Evolutionary conservation across 92 coral and sea anemone species (phyloP).

Genomic region (Parazoanthus darwini): DNA sequence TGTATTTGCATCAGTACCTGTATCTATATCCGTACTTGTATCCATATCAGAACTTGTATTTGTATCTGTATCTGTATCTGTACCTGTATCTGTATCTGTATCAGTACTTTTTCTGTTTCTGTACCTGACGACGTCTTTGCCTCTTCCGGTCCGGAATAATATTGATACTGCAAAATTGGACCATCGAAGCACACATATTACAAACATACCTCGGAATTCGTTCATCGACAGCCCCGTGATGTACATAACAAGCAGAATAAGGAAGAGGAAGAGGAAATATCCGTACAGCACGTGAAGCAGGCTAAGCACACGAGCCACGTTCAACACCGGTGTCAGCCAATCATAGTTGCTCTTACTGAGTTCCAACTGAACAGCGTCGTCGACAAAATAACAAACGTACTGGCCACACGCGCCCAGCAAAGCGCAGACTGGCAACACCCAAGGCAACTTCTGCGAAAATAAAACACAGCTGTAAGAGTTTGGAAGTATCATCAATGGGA

Average conservation of each 20-base stretch:
- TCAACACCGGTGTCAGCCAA: slow-evolving; percentile 68
- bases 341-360: slow-evolving; percentile 40
- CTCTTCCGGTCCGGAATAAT: background rate
- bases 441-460: slow-evolving; percentile 74
- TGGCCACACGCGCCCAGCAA: slow-evolving; percentile 81
- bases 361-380: slow-evolving; percentile 84
- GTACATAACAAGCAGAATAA: slow-evolving; percentile 75
- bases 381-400: slow-evolving; percentile 86
- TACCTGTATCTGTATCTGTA: background rate
- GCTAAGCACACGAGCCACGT: slow-evolving; percentile 73
- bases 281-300: slow-evolving; percentile 88
- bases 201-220: slow-evolving; percentile 82
- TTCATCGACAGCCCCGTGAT: slow-evolving; percentile 91
- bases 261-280: slow-evolving; percentile 78
- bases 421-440: slow-evolving; percentile 65
- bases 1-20: too few relatives aligned
- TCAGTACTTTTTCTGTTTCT: background rate
- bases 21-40: too few relatives aligned
- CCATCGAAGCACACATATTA: background rate
- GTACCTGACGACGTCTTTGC: background rate
- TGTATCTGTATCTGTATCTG: too few relatives aligned
- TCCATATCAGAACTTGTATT: too few relatives aligned
- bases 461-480: too few relatives aligned
- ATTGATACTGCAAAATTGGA: background rate
- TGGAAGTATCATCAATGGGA: too few relatives aligned